Percentiles rank a stretch among this genome's conserved stretches.
These are phyloP conservation scores for Megalopta genalis DNA, from an alignment of 1,140 invertebrate species.

Conservation along the genomic window DNA sequence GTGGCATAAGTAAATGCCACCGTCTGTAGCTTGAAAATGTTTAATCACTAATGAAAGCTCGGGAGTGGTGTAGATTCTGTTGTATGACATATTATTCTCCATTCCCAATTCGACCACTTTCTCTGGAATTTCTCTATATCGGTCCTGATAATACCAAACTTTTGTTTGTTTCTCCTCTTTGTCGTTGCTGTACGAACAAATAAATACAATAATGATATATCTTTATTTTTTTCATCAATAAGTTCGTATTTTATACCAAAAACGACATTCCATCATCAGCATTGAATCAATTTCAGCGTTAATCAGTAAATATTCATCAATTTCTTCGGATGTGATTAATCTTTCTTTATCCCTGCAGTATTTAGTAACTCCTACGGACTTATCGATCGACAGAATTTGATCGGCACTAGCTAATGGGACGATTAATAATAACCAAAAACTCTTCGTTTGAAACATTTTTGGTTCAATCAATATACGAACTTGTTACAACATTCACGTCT, in stretches of 20 bases:
- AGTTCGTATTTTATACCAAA: slow-evolving; percentile 71
- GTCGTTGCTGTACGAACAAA: slow-evolving; percentile 58
- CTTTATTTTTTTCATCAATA: too few species aligned
- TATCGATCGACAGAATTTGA: slow-evolving; percentile 35
- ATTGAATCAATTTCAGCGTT: slow-evolving; percentile 75
- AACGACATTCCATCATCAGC: slow-evolving; percentile 77
- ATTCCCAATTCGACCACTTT: slow-evolving; percentile 78
- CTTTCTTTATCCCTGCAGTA: slow-evolving; percentile 77
- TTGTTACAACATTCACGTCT: background rate
- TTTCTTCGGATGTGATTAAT: slow-evolving; percentile 74
- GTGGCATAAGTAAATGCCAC: slow-evolving; percentile 80
- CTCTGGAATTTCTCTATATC: slow-evolving; percentile 61
- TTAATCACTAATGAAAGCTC: slow-evolving; percentile 78
- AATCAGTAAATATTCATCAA: slow-evolving; percentile 78
- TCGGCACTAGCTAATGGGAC: background rate
- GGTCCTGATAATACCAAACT: slow-evolving; percentile 80
- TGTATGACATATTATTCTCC: slow-evolving; percentile 76
- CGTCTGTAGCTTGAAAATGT: slow-evolving; percentile 71
- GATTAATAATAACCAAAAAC: slow-evolving; percentile 29
- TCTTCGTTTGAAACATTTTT: slow-evolving; percentile 1
- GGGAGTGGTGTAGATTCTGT: slow-evolving; percentile 73
- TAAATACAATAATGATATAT: background rate
- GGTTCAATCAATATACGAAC: background rate
- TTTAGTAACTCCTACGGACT: slow-evolving; percentile 48
- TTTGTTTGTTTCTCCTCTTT: slow-evolving; percentile 74